A percentile compares a stretch with the other conserved stretches of the same genome.
phyloP scores from a whole-genome alignment of 2,888 invertebrate species.

The Iselma pallidipennis region DNA sequence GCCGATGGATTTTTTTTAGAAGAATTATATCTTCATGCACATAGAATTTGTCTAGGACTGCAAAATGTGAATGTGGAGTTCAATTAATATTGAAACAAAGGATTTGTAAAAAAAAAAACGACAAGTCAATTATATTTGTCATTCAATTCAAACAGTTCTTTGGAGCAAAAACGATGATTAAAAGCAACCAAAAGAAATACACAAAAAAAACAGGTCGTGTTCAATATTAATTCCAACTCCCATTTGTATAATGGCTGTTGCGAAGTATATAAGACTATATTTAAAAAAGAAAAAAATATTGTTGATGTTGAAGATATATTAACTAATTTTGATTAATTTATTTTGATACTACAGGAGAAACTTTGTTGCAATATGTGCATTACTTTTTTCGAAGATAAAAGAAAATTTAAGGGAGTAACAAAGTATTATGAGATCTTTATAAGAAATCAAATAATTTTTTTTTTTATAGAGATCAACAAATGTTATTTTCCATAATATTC shows the following conservation, averaged over 20 bases:
- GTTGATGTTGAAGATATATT: constrained; percentile 52
- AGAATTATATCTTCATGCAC: constrained; percentile 53
- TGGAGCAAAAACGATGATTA: constrained; percentile 23
- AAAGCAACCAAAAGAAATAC: constrained; percentile 27
- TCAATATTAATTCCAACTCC: constrained; percentile 50
- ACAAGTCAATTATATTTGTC: constrained; percentile 47
- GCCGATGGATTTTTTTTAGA: constrained; percentile 41
- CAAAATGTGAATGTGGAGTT: constrained; percentile 50
- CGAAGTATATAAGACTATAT: constrained; percentile 53
- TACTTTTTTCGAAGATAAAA: constrained; percentile 16
- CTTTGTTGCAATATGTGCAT: constrained; percentile 43
- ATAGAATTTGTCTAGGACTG: constrained; percentile 56
- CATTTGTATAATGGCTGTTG: constrained; percentile 54
- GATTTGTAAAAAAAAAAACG: background rate
- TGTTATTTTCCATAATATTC: constrained; percentile 23
- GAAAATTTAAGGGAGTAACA: constrained; percentile 12
- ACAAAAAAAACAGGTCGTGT: constrained; percentile 23
- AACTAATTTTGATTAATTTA: constrained; percentile 50
- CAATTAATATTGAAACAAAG: constrained; percentile 44
- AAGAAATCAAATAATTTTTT: no score
- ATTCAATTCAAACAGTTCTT: no score
- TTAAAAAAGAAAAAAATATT: constrained; percentile 34
- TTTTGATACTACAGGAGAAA: constrained; percentile 47
- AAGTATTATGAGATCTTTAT: background rate
- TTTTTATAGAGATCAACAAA: background rate